phyloP scores from a whole-genome alignment of 2,888 invertebrate genomes.

The Calameuta pallipes region DNA sequence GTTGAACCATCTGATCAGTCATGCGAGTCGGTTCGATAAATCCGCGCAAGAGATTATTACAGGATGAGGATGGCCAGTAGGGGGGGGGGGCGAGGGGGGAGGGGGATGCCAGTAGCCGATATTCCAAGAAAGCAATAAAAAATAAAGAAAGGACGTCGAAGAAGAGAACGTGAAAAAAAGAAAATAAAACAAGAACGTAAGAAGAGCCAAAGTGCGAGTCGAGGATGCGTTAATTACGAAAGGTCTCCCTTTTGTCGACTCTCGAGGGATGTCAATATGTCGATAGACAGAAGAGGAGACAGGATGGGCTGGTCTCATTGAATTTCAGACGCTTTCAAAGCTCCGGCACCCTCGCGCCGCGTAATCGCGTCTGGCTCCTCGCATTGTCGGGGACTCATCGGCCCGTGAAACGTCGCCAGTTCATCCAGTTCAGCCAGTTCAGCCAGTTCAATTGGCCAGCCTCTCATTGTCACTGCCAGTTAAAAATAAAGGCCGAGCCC shows the following conservation, averaged over 20 bases:
- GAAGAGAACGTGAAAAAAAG: neutral
- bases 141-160: neutral
- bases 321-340: slow-evolving; percentile 44
- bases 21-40: neutral
- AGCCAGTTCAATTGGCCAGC: slow-evolving; percentile 12
- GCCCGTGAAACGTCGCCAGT: slow-evolving; percentile 38
- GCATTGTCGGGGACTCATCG: slow-evolving; percentile 44
- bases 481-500: slow-evolving; percentile 2
- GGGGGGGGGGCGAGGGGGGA: neutral
- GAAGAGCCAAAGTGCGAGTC: neutral
- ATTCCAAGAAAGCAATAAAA: neutral
- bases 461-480: slow-evolving; percentile 17
- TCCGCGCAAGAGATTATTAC: neutral
- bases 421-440: neutral
- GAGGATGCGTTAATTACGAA: neutral
- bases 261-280: neutral
- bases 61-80: neutral
- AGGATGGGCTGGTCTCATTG: slow-evolving; percentile 49
- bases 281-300: slow-evolving; percentile 18
- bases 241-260: neutral
- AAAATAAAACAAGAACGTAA: neutral
- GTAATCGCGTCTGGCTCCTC: slow-evolving; percentile 15
- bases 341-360: slow-evolving; percentile 10
- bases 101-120: neutral
- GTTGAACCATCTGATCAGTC: neutral